phyloP scores from a whole-genome alignment of 2,797 vertebrate genomes.

The Cirrhinus molitorella region DNA sequence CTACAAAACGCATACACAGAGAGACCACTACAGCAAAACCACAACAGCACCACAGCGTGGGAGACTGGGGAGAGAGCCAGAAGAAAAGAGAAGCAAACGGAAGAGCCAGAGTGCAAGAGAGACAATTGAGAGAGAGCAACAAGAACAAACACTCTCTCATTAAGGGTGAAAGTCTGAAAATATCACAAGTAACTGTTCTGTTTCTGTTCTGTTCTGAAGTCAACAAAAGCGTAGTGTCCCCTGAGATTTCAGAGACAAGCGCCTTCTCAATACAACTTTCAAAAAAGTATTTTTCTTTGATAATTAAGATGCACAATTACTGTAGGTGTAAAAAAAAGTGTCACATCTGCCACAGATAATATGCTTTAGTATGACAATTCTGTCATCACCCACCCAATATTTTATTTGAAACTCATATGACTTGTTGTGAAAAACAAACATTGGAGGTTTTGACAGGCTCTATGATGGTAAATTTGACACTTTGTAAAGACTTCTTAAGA shows the following conservation, averaged over 20 bases:
- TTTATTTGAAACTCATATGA: neutral
- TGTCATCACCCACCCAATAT: neutral
- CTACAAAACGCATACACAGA: conserved; percentile 8
- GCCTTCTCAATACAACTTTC: neutral
- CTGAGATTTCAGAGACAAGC: neutral
- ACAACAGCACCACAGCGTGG: conserved; percentile 55
- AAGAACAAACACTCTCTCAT: conserved; percentile 64
- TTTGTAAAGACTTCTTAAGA: neutral
- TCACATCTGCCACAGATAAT: neutral
- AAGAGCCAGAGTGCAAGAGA: conserved; percentile 54
- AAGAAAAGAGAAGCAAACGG: neutral
- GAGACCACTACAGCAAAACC: conserved; percentile 51
- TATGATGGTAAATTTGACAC: neutral
- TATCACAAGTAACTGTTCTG: neutral
- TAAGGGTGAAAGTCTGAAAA: conserved; percentile 7
- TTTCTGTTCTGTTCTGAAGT: neutral
- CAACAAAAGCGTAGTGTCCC: neutral
- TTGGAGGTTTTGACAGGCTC: neutral
- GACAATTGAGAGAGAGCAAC: conserved; percentile 60
- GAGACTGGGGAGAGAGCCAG: conserved; percentile 39
- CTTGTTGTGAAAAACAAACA: neutral
- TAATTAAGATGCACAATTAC: neutral
- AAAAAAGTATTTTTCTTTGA: neutral
- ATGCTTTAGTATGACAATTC: neutral
- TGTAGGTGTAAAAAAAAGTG: neutral